Evolutionary conservation across 2,888 invertebrate genomes (phyloP).

Genomic region (Scaptomyza tumidula): DNA sequence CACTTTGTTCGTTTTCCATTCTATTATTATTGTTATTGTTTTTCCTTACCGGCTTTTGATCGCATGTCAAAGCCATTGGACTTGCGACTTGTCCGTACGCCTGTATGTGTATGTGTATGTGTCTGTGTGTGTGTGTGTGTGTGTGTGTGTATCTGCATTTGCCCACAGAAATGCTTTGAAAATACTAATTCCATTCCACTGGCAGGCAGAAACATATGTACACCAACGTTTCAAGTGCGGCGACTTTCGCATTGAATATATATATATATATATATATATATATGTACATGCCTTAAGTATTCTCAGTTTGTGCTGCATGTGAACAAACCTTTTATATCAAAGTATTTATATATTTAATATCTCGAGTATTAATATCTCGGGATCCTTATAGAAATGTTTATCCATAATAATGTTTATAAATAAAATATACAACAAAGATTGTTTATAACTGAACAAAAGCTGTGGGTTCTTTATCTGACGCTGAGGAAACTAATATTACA

Average conservation of each 20-base stretch:
- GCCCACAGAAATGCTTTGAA: slow-evolving; percentile 47
- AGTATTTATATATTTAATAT: no score
- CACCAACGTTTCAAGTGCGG: slow-evolving; percentile 36
- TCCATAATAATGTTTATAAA: no score
- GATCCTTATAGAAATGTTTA: neutral
- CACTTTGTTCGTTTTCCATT: slow-evolving; percentile 8
- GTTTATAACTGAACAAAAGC: no score
- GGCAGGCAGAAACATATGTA: slow-evolving; percentile 2
- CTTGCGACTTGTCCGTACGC: slow-evolving; percentile 4
- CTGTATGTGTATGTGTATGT: slow-evolving; percentile 4
- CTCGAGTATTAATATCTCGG: neutral
- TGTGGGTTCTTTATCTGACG: neutral
- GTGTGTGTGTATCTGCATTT: slow-evolving; percentile 3
- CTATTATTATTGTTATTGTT: neutral
- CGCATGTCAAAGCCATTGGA: slow-evolving; percentile 17
- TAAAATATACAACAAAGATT: no score
- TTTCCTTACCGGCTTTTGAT: neutral
- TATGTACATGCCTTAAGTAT: no score
- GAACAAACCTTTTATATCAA: slow-evolving; percentile 40
- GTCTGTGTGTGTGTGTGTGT: slow-evolving; percentile 13
- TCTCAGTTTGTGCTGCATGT: slow-evolving; percentile 33
- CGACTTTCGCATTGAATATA: slow-evolving; percentile 35
- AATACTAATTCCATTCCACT: slow-evolving; percentile 72
- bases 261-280: no score
- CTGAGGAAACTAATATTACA: no score